Conservation (phyloP, 2,113 vertebrate genomes). For the Petromus typicus region DNA sequence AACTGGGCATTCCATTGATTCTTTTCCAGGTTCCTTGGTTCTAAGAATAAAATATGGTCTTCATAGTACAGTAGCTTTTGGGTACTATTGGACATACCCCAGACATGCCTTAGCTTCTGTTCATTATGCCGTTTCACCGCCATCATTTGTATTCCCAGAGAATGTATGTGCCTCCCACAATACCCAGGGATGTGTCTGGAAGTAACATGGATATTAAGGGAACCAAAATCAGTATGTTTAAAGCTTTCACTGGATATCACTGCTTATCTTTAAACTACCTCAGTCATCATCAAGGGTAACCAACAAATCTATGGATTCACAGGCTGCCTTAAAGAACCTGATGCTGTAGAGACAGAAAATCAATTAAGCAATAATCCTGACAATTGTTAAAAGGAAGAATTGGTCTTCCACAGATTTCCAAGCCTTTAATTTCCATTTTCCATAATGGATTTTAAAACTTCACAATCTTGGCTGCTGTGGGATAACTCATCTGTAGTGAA, state of each 20-base stretch:
- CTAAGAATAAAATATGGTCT: not conserved
- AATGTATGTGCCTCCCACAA: not conserved
- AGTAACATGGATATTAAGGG: not conserved
- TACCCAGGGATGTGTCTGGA: not conserved
- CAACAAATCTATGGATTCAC: constrained; percentile 16
- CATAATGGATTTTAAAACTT: constrained; percentile 78
- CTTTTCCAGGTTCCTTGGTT: not conserved
- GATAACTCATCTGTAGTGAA: constrained; percentile 76
- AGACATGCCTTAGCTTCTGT: not conserved
- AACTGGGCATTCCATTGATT: not conserved
- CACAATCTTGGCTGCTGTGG: constrained; percentile 45
- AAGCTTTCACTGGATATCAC: not conserved
- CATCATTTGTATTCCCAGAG: not conserved
- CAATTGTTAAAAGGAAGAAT: constrained; percentile 77
- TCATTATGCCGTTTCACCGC: not conserved
- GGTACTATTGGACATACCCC: not conserved
- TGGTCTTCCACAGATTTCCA: constrained; percentile 78
- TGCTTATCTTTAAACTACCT: constrained; percentile 2
- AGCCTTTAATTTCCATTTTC: constrained; percentile 82
- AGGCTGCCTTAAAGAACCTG: constrained; percentile 68
- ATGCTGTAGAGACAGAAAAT: constrained; percentile 80
- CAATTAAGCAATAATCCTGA: constrained; percentile 76
- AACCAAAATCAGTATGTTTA: not conserved
- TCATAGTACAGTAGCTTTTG: not conserved
- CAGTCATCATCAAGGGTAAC: not conserved